A percentile compares a stretch with the other conserved stretches of the same genome.
Evolutionary conservation across 2,113 vertebrate species (phyloP).

Genomic region (Gobio gobio): DNA sequence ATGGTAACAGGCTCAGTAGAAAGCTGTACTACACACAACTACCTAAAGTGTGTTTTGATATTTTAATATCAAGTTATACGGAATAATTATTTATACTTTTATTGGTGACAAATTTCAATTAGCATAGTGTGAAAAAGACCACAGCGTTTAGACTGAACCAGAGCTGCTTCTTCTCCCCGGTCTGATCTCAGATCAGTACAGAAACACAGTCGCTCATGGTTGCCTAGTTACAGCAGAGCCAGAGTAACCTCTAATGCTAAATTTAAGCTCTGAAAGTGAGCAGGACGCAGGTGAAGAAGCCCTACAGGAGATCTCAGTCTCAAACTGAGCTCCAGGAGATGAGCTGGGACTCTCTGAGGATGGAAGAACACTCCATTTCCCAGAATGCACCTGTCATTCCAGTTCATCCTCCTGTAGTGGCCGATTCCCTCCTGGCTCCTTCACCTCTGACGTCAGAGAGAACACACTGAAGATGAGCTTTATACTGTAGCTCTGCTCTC

Average conservation of each 20-base stretch:
- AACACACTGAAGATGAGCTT: background rate
- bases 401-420: too few species aligned
- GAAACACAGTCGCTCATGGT: conserved; percentile 47
- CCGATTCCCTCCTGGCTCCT: too few species aligned
- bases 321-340: too few species aligned
- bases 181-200: conserved; percentile 41
- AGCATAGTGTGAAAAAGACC: too few species aligned
- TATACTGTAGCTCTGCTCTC: background rate
- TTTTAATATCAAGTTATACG: too few species aligned
- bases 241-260: conserved; percentile 52
- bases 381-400: too few species aligned
- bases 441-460: background rate
- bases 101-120: too few species aligned
- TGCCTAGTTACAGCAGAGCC: conserved; percentile 53
- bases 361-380: too few species aligned
- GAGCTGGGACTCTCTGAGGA: too few species aligned
- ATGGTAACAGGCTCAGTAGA: background rate
- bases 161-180: background rate
- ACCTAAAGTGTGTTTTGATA: background rate
- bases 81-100: too few species aligned
- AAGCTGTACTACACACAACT: background rate
- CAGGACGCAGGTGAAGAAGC: conserved; percentile 29
- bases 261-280: conserved; percentile 55
- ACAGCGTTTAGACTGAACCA: too few species aligned
- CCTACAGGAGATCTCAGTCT: background rate